A percentile compares a stretch with the other conserved stretches of the same genome.
These are phyloP conservation scores for Crepidodera aurea DNA, from an alignment of 2,888 invertebrate genomes.

Conservation along the genomic window DNA sequence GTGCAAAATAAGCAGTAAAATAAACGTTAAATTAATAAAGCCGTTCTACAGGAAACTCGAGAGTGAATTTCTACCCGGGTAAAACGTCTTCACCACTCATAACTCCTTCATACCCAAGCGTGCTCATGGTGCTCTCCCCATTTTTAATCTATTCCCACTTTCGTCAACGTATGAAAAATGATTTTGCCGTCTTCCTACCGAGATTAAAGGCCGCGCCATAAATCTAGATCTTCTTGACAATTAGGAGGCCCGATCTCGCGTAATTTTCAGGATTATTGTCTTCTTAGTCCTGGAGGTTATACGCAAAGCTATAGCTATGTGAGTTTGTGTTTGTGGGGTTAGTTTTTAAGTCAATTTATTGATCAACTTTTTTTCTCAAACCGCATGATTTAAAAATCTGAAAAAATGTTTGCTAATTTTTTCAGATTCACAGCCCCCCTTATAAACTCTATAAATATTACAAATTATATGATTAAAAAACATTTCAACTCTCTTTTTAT, in stretches of 20 bases:
- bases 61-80: not conserved
- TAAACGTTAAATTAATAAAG: not conserved
- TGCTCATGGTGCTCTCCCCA: conserved; percentile 1
- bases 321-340: too few relatives aligned
- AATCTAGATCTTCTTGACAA: conserved; percentile 10
- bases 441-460: too few relatives aligned
- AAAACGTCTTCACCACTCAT: conserved; percentile 1
- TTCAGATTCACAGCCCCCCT: too few relatives aligned
- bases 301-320: too few relatives aligned
- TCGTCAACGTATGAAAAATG: conserved; percentile 15
- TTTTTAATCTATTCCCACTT: conserved; percentile 8
- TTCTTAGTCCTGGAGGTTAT: not conserved
- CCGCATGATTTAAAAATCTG: too few relatives aligned
- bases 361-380: too few relatives aligned
- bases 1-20: too few relatives aligned
- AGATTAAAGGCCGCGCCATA: conserved; percentile 8
- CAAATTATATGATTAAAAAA: too few relatives aligned
- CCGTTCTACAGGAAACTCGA: not conserved
- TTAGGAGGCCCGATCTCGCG: conserved; percentile 10
- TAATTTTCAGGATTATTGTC: conserved; percentile 12
- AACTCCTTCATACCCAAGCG: not conserved
- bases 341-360: too few relatives aligned
- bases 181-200: conserved; percentile 12
- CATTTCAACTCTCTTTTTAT: too few relatives aligned
- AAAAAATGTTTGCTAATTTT: too few relatives aligned